A percentile compares a stretch with the other conserved stretches of the same genome.
Conservation (phyloP, 2,797 vertebrate species). For the Malacoraja senta region DNA sequence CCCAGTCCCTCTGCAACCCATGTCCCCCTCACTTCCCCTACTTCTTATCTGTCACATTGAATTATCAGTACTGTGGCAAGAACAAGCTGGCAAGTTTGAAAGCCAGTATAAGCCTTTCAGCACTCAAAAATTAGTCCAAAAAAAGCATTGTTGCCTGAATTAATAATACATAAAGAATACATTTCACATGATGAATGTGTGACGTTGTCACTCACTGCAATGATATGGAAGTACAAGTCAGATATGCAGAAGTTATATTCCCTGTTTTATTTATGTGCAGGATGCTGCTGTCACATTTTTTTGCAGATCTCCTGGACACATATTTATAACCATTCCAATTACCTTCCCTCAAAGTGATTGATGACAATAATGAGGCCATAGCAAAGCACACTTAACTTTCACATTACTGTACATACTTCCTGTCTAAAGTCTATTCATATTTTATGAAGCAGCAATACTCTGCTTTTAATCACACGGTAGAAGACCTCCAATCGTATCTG, state of each 20-base stretch:
- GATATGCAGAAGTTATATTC: neutral
- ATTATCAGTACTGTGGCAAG: neutral
- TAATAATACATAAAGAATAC: neutral
- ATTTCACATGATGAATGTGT: neutral
- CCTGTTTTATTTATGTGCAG: slow-evolving; percentile 21
- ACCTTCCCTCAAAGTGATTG: slow-evolving; percentile 17
- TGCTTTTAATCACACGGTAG: slow-evolving; percentile 21
- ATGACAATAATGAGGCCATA: slow-evolving; percentile 25
- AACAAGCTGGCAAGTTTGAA: neutral
- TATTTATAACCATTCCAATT: slow-evolving; percentile 5
- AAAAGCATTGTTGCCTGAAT: neutral
- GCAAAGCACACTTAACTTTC: slow-evolving; percentile 34
- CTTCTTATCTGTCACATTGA: neutral
- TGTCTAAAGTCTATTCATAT: slow-evolving; percentile 22
- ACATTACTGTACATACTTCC: slow-evolving; percentile 17
- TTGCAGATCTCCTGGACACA: neutral
- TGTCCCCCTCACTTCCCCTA: too few relatives aligned
- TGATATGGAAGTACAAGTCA: neutral
- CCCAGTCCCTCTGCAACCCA: too few relatives aligned
- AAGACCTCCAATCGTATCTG: slow-evolving; percentile 2
- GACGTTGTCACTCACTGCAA: neutral
- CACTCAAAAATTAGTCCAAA: neutral
- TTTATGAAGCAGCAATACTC: slow-evolving; percentile 15
- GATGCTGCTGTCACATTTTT: neutral
- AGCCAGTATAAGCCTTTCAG: neutral